Evolutionary conservation across 2,888 invertebrate species (phyloP).

Genomic region (Bombylius major): DNA sequence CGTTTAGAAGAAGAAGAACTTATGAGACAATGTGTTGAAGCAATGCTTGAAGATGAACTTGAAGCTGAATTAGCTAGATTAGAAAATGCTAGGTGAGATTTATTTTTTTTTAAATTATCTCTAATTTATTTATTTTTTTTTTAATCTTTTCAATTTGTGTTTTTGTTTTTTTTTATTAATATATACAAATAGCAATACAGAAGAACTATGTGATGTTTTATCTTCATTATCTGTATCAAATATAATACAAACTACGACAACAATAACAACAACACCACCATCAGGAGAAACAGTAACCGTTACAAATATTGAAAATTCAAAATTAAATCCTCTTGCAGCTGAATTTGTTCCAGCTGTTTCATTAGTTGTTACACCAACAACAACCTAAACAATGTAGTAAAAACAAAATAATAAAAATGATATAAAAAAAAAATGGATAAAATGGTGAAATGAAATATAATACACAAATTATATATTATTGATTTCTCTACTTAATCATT

Average conservation of each 20-base stretch:
- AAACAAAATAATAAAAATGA: too few relatives aligned
- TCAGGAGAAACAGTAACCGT: constrained; percentile 3
- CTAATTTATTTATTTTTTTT: not conserved
- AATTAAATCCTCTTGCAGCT: constrained; percentile 71
- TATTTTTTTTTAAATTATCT: not conserved
- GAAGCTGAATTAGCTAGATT: constrained; percentile 37
- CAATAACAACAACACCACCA: constrained; percentile 16
- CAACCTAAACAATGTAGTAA: not conserved
- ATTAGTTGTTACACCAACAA: constrained; percentile 1
- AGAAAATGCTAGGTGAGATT: constrained; percentile 18
- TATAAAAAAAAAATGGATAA: too few relatives aligned
- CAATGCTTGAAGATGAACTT: constrained; percentile 65
- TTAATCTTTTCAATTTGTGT: not conserved
- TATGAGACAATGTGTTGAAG: constrained; percentile 78
- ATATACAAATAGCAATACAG: constrained; percentile 19
- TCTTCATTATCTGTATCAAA: constrained; percentile 30
- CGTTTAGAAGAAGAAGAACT: constrained; percentile 75
- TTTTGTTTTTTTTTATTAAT: not conserved
- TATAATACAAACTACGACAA: constrained; percentile 13
- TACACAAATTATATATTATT: too few relatives aligned
- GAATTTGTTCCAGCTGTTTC: constrained; percentile 58
- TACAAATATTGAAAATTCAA: constrained; percentile 47
- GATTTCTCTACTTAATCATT: too few relatives aligned
- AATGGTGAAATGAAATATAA: too few relatives aligned
- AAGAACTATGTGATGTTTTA: constrained; percentile 32